phyloP scores from a whole-genome alignment of 2,113 vertebrate species.

The Diphyllodes magnificus region DNA sequence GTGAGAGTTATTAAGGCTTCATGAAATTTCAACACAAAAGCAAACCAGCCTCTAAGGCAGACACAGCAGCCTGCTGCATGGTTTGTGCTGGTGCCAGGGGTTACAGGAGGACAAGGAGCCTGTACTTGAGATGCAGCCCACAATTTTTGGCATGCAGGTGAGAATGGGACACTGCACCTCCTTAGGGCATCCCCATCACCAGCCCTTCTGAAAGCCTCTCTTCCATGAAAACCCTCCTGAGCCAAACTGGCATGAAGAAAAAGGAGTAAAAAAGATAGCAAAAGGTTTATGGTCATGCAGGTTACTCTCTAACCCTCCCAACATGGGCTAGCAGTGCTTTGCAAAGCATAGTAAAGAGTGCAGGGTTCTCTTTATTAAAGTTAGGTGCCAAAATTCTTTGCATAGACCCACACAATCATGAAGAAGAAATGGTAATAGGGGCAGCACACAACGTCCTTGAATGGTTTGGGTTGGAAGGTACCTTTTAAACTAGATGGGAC shows the following conservation, averaged over 20 bases:
- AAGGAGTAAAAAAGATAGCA: background rate
- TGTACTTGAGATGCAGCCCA: fast-evolving
- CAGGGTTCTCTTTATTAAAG: background rate
- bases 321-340: background rate
- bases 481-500: background rate
- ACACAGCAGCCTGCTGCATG: background rate
- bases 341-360: background rate
- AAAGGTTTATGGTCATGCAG: background rate
- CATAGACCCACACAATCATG: too few species aligned
- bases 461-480: background rate
- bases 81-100: background rate
- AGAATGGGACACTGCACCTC: background rate
- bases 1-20: background rate
- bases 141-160: background rate
- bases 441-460: background rate
- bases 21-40: background rate
- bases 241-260: background rate
- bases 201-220: background rate
- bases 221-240: background rate
- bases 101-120: background rate
- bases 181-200: background rate
- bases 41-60: background rate
- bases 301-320: background rate
- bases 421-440: background rate
- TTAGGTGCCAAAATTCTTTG: background rate